These are phyloP conservation scores for Pampusana beccarii DNA, from an alignment of 2,113 vertebrate genomes.

Conservation along the genomic window DNA sequence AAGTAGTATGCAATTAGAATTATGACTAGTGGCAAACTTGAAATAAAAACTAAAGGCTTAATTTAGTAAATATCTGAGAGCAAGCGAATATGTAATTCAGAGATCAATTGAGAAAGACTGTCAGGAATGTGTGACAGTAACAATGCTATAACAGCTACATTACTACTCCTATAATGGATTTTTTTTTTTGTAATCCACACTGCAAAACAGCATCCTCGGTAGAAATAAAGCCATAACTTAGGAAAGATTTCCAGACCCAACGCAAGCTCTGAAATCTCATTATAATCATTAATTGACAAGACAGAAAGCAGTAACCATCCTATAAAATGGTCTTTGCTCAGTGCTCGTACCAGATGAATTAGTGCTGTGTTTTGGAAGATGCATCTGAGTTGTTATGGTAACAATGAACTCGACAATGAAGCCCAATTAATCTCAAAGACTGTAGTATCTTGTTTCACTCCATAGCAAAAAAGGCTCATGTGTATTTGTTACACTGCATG, in stretches of 20 bases:
- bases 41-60: background rate
- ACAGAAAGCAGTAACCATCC: background rate
- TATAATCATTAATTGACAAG: constrained; percentile 14
- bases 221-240: background rate
- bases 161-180: background rate
- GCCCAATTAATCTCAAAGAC: constrained; percentile 44
- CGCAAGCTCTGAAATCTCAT: constrained; percentile 7
- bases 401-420: constrained; percentile 17
- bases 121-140: background rate
- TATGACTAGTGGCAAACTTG: background rate
- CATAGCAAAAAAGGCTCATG: background rate
- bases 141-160: background rate
- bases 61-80: background rate
- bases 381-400: constrained; percentile 64
- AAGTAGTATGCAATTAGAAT: background rate
- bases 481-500: constrained; percentile 3
- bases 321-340: background rate
- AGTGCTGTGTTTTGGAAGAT: constrained; percentile 25
- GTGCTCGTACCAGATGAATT: constrained; percentile 5
- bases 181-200: background rate
- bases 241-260: background rate
- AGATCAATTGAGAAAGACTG: background rate
- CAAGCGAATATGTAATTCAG: background rate
- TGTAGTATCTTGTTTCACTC: constrained; percentile 8
- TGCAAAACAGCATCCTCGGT: background rate